A percentile compares a stretch with the other conserved stretches of the same genome.
Conservation (phyloP, 2,797 vertebrate species). For the Platalea minor region DNA sequence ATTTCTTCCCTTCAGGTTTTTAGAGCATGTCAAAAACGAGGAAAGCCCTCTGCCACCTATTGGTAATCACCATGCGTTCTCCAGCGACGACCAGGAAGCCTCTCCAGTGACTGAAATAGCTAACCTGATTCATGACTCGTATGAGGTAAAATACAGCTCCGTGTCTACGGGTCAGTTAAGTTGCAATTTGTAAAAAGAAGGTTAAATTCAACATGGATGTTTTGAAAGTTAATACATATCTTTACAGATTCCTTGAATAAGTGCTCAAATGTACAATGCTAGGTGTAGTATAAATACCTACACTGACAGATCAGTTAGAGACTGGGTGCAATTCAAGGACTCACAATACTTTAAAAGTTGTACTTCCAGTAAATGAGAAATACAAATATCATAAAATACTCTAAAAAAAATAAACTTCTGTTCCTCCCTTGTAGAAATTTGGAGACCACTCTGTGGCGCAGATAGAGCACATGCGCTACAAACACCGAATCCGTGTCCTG, state of each 20-base stretch:
- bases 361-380: neutral
- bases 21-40: slow-evolving; percentile 87
- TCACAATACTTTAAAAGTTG: neutral
- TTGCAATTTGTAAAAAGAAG: neutral
- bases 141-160: slow-evolving; percentile 79
- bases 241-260: neutral
- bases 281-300: neutral
- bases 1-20: slow-evolving; percentile 79
- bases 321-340: neutral
- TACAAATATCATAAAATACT: neutral
- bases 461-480: slow-evolving; percentile 88
- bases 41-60: slow-evolving; percentile 76
- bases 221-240: neutral
- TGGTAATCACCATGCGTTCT: slow-evolving; percentile 74
- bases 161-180: neutral
- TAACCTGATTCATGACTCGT: slow-evolving; percentile 86
- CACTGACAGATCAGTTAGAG: neutral
- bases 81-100: slow-evolving; percentile 69
- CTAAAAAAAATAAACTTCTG: neutral
- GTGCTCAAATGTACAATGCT: neutral
- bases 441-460: slow-evolving; percentile 88
- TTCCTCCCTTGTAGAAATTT: slow-evolving; percentile 82
- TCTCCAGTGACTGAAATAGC: slow-evolving; percentile 82
- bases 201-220: neutral
- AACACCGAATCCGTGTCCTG: slow-evolving; percentile 89